Percentiles rank a stretch among this genome's conserved stretches.
phyloP scores from a whole-genome alignment of 2,888 invertebrate genomes.

The Drosophila algonquin region DNA sequence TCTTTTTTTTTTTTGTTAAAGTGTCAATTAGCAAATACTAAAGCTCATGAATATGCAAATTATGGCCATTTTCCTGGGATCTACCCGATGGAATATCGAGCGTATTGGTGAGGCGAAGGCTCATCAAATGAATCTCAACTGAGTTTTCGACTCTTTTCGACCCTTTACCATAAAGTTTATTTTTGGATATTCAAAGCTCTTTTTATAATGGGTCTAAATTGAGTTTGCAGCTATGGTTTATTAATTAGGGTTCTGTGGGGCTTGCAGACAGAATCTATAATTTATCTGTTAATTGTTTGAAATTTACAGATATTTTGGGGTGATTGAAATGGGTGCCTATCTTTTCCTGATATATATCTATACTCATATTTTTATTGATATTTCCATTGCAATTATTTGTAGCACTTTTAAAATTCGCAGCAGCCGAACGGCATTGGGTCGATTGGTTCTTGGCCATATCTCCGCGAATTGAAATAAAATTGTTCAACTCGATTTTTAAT shows the following conservation, averaged over 20 bases:
- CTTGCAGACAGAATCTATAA: neutral
- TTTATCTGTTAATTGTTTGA: neutral
- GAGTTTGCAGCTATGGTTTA: neutral
- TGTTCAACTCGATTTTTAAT: conserved; percentile 51
- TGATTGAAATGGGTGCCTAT: neutral
- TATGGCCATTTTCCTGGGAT: conserved; percentile 34
- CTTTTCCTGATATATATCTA: too few relatives aligned
- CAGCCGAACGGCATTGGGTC: conserved; percentile 6
- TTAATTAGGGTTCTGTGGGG: neutral
- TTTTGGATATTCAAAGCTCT: neutral
- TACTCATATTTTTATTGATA: neutral
- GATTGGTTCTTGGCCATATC: conserved; percentile 15
- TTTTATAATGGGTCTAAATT: neutral
- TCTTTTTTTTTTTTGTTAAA: conserved; percentile 57
- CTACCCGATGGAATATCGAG: conserved; percentile 10
- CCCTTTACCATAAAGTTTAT: neutral
- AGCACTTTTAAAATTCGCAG: neutral
- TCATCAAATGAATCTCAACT: neutral
- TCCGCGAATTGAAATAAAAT: conserved; percentile 49
- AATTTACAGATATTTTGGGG: neutral
- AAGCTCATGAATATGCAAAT: conserved; percentile 77
- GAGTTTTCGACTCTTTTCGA: neutral
- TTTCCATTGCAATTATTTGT: neutral
- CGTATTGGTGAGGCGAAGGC: conserved; percentile 21
- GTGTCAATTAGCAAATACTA: conserved; percentile 76